Base-by-base conservation (phyloP, 1,140 invertebrate genomes). In the Physella acuta region DNA sequence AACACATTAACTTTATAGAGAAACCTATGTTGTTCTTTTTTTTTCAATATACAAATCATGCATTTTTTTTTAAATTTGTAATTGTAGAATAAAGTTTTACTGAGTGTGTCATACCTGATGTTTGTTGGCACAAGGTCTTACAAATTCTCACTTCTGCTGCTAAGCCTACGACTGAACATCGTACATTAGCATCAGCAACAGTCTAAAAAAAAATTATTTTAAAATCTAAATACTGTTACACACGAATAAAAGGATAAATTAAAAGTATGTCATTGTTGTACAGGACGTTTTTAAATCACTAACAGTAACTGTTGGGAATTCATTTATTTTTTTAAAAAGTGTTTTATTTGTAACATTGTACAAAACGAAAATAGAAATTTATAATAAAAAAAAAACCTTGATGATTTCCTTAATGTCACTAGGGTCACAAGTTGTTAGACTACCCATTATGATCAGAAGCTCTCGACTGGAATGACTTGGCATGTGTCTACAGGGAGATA, bases 341-440 rank as follows among this genome's bases (percentile, higher is more conserved):
- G n/a, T n/a, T n/a, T n/a, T n/a, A n/a, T n/a, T n/a, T n/a, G n/a
- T n/a, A n/a, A n/a, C n/a, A 16, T 14, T 31, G 14, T 5, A 64
- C 5, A 64, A 8, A 49, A 52, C 30, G 28, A 39, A 14, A 36
- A 30, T 17, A 49, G 3, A 11, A 4, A 55, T 30, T n/a, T n/a
- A n/a, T n/a, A n/a, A n/a, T n/a, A n/a, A n/a, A n/a, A n/a, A 58
- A 66, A 62, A 55, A 85, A 93, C 92, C 85, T 93, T 88, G 79
- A 98, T 92, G 8, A 94, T 97, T 66, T 88, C 87, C 74, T 89
- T 90, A 33, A 99, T 97, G 80, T 98, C 94, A 30, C 92, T 90
- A 28, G 97, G 97, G 87, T 99, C 97, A 87, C 96, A 98, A 1
- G 95, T 96, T 1, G 96, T 98, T 33, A 99, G 87, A 78, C 94